A percentile compares a stretch with the other conserved stretches of the same genome.
Evolutionary conservation across 2,888 invertebrate genomes (phyloP).

Genomic region (Aphidius colemani): DNA sequence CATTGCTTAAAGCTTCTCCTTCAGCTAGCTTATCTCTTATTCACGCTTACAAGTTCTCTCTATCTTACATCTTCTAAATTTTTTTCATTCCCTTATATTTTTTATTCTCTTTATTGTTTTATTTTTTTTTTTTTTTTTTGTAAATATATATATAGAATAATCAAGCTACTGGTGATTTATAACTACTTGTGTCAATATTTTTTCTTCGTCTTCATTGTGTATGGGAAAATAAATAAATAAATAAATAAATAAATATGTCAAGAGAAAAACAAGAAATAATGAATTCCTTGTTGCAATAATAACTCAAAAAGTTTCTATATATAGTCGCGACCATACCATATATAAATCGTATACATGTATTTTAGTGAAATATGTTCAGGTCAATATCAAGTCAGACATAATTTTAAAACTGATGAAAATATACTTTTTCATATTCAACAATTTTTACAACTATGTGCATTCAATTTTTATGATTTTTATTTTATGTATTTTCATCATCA

Average conservation of each 20-base stretch:
- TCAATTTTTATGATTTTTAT: background rate
- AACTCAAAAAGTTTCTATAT: no score
- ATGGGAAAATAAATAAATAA: background rate
- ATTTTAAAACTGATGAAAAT: no score
- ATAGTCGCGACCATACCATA: no score
- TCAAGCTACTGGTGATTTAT: background rate
- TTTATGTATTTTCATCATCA: background rate
- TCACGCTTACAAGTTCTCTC: conserved; percentile 32
- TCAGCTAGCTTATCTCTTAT: conserved; percentile 25
- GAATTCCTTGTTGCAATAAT: no score
- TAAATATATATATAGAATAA: background rate
- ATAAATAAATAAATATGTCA: no score
- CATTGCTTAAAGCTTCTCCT: conserved; percentile 4
- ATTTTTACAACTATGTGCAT: no score
- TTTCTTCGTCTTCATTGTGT: background rate
- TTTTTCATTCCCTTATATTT: background rate
- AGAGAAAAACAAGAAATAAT: no score
- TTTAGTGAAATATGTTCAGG: no score
- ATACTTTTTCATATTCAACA: no score
- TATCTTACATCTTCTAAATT: background rate
- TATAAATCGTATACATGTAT: no score
- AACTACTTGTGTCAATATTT: background rate
- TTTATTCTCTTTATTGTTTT: background rate
- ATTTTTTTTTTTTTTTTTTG: no score
- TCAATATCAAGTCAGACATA: no score